Conservation (phyloP, 1,140 invertebrate genomes). For the Drosophila tani region DNA sequence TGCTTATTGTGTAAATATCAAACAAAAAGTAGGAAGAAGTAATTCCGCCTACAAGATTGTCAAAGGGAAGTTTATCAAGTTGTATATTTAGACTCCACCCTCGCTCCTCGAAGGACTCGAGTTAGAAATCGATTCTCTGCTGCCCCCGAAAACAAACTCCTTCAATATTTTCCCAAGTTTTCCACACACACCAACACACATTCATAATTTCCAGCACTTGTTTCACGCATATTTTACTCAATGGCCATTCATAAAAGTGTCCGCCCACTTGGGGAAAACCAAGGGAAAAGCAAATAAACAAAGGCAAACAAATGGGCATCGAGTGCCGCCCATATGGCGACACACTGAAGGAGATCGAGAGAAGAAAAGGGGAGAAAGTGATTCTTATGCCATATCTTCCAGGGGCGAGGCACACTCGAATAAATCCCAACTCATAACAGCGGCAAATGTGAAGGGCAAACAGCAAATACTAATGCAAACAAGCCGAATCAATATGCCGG, state of each 20-base stretch:
- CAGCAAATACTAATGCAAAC: conserved; percentile 73
- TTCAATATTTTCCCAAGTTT: conserved; percentile 48
- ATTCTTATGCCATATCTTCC: conserved; percentile 34
- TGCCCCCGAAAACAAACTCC: conserved; percentile 25
- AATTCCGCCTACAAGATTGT: neutral
- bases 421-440: conserved; percentile 65
- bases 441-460: conserved; percentile 70
- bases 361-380: conserved; percentile 29
- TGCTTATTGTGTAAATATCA: neutral
- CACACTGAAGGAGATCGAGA: conserved; percentile 32
- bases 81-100: conserved; percentile 12
- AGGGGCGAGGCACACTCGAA: conserved; percentile 37
- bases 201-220: conserved; percentile 65
- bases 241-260: conserved; percentile 67
- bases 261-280: conserved; percentile 11
- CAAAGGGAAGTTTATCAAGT: conserved; percentile 16
- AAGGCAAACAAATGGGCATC: conserved; percentile 73
- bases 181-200: conserved; percentile 25
- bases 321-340: conserved; percentile 69
- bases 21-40: neutral
- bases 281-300: conserved; percentile 62
- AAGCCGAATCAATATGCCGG: conserved; percentile 67
- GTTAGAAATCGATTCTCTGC: conserved; percentile 11
- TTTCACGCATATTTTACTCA: conserved; percentile 70
- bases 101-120: neutral